Base-by-base conservation (phyloP, 2,888 invertebrate species). In the Keiferia lycopersicella region DNA sequence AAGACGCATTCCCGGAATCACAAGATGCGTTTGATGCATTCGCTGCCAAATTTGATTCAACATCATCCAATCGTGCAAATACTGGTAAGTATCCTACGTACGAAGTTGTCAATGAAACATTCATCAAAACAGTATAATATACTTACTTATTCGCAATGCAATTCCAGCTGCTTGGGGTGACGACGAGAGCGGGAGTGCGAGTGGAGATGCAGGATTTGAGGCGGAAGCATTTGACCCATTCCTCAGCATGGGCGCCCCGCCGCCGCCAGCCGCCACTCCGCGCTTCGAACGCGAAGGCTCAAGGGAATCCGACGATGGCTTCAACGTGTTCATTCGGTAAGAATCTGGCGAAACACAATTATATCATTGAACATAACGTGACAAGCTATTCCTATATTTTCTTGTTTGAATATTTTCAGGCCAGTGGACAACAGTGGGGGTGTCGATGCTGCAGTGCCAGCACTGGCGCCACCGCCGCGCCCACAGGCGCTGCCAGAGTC, bases 31-130 rank as follows among this genome's bases (percentile, higher is more conserved):
- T 98, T 72, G 98, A 98, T 82, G 97, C 96, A 0, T 98, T 98
- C 75, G 95, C 97, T 2, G 96, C 96, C 1, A 97, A 97, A 82
- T 98, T 98, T 76, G 97, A 97, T 71, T 95, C 94, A 45, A 95
- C 94, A 6, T 88, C 91, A 56, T 81, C 81, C 18, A 87, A 84
- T 67, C 85, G 83, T 48, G 73, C 82, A 66, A 83, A 83, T 58
- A 75, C 81, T 63, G 84, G 87, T 85, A 76, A 79, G 73, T 78
- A 61, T 48, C n/a, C n/a, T 41, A n/a, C n/a, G n/a, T n/a, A 14
- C 8, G 16, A 39, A 38, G 39, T 18, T 39, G 11, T 51, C 51
- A 61, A 30, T 51, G 50, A 11, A 39, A 58, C 41, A 14, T n/a
- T n/a, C 14, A 14, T n/a, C 2, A 41, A 14, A n/a, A 41, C 14